Percentiles rank a stretch among this genome's conserved stretches.
Evolutionary conservation across 2,797 vertebrate genomes (phyloP).

Genomic region (Sebastiscus tertius): DNA sequence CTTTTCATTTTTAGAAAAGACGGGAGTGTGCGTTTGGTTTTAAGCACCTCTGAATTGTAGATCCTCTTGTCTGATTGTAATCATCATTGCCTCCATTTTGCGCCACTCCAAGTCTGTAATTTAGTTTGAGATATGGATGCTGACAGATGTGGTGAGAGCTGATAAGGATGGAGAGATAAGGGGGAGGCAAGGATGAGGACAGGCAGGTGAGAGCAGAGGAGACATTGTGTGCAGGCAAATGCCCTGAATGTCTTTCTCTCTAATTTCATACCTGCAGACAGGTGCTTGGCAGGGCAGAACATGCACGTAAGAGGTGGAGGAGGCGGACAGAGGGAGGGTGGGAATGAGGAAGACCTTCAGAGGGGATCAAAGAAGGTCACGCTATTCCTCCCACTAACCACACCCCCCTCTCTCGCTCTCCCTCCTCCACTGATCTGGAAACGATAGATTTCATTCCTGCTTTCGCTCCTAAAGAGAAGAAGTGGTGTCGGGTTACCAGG

Average conservation of each 20-base stretch:
- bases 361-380: constrained; percentile 77
- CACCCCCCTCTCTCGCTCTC: constrained; percentile 11
- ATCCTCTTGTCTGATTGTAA: constrained; percentile 70
- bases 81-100: constrained; percentile 70
- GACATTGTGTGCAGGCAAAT: constrained; percentile 53
- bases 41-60: constrained; percentile 55
- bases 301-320: constrained; percentile 25
- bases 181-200: constrained; percentile 27
- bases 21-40: constrained; percentile 28
- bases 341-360: constrained; percentile 66
- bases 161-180: constrained; percentile 56
- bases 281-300: constrained; percentile 79
- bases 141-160: constrained; percentile 66
- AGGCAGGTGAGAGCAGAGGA: constrained; percentile 45
- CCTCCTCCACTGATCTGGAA: constrained; percentile 75
- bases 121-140: constrained; percentile 58
- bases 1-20: constrained; percentile 8
- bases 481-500: constrained; percentile 64
- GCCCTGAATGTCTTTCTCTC: constrained; percentile 42
- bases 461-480: constrained; percentile 61
- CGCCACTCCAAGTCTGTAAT: constrained; percentile 58
- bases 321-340: constrained; percentile 31
- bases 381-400: constrained; percentile 38
- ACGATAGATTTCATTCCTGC: constrained; percentile 77
- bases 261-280: constrained; percentile 82